Evolutionary conservation across 2,888 invertebrate species (phyloP).

Genomic region (Pristionchus arcanus): DNA sequence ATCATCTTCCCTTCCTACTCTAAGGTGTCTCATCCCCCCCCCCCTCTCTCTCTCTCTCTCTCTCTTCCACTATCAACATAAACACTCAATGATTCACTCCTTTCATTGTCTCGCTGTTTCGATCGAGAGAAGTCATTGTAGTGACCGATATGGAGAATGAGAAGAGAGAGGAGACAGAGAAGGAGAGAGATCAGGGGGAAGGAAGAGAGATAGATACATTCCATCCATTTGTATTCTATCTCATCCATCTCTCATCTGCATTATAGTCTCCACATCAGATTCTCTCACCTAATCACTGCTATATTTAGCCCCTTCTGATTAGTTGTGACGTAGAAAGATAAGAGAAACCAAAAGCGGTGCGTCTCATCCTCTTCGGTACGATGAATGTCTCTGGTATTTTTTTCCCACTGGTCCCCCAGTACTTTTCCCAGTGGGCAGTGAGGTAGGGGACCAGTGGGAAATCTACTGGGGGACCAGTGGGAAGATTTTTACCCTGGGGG

Average conservation of each 20-base stretch:
- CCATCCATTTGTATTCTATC: not conserved
- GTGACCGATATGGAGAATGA: not conserved
- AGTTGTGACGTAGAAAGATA: conserved; percentile 1
- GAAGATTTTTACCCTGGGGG: no score
- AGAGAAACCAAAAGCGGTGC: not conserved
- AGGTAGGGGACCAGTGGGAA: no score
- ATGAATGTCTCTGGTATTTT: no score
- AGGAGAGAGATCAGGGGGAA: no score
- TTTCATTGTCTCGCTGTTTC: conserved; percentile 43
- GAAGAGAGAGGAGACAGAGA: no score
- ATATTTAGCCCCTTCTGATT: not conserved
- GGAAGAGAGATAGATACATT: conserved; percentile 2
- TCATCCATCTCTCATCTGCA: not conserved
- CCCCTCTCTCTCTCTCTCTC: not conserved
- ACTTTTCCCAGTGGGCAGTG: no score
- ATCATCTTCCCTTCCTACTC: not conserved
- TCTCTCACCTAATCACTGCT: not conserved
- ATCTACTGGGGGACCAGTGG: no score
- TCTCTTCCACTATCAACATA: conserved; percentile 31
- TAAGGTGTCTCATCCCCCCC: not conserved
- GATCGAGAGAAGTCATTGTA: conserved; percentile 10
- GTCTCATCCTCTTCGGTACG: not conserved
- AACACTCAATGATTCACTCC: conserved; percentile 43
- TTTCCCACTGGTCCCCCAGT: no score
- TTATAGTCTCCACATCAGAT: conserved; percentile 1